Evolutionary conservation across 1,140 invertebrate species (phyloP), one percentile per base, ranked within the genome.

Genomic region (Pseudachorutes palmiensis): DNA sequence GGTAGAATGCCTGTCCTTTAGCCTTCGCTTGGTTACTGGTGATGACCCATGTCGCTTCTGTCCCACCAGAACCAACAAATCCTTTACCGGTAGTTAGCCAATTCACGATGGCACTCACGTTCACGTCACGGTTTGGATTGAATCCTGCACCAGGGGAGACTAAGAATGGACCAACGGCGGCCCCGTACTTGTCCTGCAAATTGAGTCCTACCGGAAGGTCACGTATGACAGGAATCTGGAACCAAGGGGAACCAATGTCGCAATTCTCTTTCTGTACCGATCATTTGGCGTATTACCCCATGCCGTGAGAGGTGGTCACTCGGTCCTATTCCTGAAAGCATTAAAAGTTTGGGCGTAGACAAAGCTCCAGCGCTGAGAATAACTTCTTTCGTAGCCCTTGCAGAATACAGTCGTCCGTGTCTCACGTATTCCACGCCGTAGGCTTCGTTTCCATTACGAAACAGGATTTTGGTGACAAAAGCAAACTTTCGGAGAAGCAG

Each of bases 181-280:
- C 67, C 33, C 70, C 70, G 60, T 72, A 72, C 64, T 72, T 72
- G 41, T 72, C 70, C 57, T 69, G 67, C 1, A 72, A 36, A 45
- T 62, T 69, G 45, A 64, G 57, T 32, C 70, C 70, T 19, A 72
- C 70, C 41, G 70, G 70, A 14, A 72, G 32, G 45, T 72, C 32
- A 2, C 66, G 19, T 22, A 33, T 22, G 16, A 59, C 32, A 30
- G 60, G 29, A 24, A 71, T 68, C 66, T 68, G 41, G 16, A 60
- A 57, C 66, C n/a, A n/a, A n/a, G n/a, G n/a, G n/a, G n/a, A n/a
- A n/a, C n/a, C n/a, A n/a, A n/a, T n/a, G n/a, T n/a, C n/a, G n/a
- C n/a, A n/a, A n/a, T n/a, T n/a, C n/a, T n/a, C n/a, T n/a, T n/a
- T n/a, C n/a, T n/a, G n/a, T n/a, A n/a, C n/a, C n/a, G n/a, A n/a